These are phyloP conservation scores for Protosalanx chinensis DNA, from an alignment of 2,797 vertebrate species.

Conservation along the genomic window DNA sequence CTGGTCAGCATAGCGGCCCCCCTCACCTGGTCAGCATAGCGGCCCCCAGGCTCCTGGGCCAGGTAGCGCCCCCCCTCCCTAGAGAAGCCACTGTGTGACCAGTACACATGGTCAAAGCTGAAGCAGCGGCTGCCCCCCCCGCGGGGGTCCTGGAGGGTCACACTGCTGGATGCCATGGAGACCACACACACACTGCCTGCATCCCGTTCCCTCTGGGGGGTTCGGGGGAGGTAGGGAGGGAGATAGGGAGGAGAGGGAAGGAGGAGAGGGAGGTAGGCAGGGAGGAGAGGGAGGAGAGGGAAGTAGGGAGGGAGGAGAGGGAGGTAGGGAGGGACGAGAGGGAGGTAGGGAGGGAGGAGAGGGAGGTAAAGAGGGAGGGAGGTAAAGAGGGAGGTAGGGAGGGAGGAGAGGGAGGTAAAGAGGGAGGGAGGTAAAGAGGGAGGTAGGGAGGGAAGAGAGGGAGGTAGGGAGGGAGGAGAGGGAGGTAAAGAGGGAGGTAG, in stretches of 20 bases:
- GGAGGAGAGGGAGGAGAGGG: not conserved
- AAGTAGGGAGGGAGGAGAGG: too few species aligned
- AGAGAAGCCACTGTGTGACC: slow-evolving; percentile 76
- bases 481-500: too few species aligned
- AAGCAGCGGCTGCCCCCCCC: slow-evolving; percentile 70
- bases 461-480: too few species aligned
- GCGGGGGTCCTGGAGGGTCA: slow-evolving; percentile 73
- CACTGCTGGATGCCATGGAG: slow-evolving; percentile 73
- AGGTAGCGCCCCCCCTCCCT: slow-evolving; percentile 66
- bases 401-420: too few species aligned
- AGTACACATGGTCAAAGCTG: slow-evolving; percentile 77
- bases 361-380: too few species aligned
- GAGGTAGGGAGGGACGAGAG: too few species aligned
- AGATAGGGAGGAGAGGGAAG: not conserved
- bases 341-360: too few species aligned
- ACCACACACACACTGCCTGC: slow-evolving; percentile 75
- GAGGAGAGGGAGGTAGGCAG: too few species aligned
- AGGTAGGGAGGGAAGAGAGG: too few species aligned
- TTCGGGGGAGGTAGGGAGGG: not conserved
- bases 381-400: too few species aligned
- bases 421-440: too few species aligned
- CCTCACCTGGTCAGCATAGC: slow-evolving; percentile 72
- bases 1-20: too few species aligned
- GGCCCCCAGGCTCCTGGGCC: slow-evolving; percentile 70
- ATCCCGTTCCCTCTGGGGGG: slow-evolving; percentile 65